phyloP scores from a whole-genome alignment of 1,140 invertebrate genomes.

The Orius insidiosus region DNA sequence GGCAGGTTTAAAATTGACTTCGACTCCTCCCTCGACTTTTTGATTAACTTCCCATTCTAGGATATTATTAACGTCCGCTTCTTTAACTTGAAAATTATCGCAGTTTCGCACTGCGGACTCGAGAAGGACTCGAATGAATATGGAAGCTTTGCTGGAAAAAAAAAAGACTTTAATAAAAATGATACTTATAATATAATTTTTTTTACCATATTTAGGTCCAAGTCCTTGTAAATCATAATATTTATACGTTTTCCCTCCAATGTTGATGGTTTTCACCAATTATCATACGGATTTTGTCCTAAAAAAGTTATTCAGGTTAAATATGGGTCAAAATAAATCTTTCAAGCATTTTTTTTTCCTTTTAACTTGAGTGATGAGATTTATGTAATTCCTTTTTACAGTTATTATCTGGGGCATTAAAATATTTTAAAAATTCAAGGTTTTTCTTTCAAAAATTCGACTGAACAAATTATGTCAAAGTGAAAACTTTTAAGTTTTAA shows the following conservation, averaged over 20 bases:
- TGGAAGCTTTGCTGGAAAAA: constrained; percentile 56
- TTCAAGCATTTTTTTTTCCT: too few relatives aligned
- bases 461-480: too few relatives aligned
- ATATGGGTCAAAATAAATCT: too few relatives aligned
- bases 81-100: constrained; percentile 80
- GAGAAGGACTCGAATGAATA: constrained; percentile 85
- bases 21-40: constrained; percentile 47
- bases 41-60: constrained; percentile 78
- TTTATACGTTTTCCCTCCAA: constrained; percentile 45
- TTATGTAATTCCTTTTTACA: too few relatives aligned
- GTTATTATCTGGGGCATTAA: too few relatives aligned
- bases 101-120: constrained; percentile 93
- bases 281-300: constrained; percentile 52
- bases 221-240: constrained; percentile 57
- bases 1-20: constrained; percentile 90
- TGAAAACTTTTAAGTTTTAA: too few relatives aligned
- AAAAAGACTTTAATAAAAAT: constrained; percentile 6
- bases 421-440: too few relatives aligned
- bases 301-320: constrained; percentile 21
- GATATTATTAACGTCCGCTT: constrained; percentile 77
- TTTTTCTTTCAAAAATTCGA: too few relatives aligned
- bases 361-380: too few relatives aligned
- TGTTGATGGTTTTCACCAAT: constrained; percentile 45
- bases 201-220: constrained; percentile 61
- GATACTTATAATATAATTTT: constrained; percentile 7